Evolutionary conservation across 2,888 invertebrate species (phyloP).

Genomic region (Hedychridium roseum): DNA sequence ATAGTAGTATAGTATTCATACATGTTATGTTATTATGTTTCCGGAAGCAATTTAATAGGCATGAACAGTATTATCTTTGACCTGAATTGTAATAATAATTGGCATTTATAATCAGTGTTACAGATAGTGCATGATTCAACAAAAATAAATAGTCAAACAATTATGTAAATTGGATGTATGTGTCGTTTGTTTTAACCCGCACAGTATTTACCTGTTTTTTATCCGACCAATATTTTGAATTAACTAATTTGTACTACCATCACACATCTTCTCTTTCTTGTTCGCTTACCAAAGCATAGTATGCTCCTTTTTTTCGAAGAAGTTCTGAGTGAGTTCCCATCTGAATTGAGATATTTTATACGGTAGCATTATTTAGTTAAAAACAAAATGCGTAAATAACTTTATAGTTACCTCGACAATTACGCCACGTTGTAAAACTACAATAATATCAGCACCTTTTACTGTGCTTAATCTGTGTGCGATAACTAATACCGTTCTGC

Average conservation of each 20-base stretch:
- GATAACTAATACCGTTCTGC: conserved; percentile 92
- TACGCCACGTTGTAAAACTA: conserved; percentile 84
- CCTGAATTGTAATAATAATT: too few relatives aligned
- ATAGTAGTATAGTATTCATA: too few relatives aligned
- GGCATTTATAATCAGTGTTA: too few relatives aligned
- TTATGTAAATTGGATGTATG: conserved; percentile 10
- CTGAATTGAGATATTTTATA: conserved; percentile 62
- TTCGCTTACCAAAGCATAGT: conserved; percentile 84
- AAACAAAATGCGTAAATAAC: conserved; percentile 7
- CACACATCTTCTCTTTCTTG: conserved; percentile 68
- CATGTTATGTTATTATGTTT: too few relatives aligned
- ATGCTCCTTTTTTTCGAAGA: conserved; percentile 80
- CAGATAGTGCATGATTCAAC: too few relatives aligned
- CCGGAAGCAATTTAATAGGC: too few relatives aligned
- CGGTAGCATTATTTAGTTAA: neutral
- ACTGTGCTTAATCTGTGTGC: conserved; percentile 94
- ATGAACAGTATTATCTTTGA: too few relatives aligned
- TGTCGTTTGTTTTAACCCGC: neutral
- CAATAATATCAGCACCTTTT: conserved; percentile 89
- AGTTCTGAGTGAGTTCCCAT: conserved; percentile 85
- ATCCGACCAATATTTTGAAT: too few relatives aligned
- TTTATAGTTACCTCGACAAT: conserved; percentile 76
- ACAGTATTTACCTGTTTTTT: conserved; percentile 11
- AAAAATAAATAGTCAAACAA: conserved; percentile 14
- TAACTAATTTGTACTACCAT: conserved; percentile 14